Evolutionary conservation across 2,113 vertebrate genomes (phyloP), one percentile per base, ranked within the genome.

Genomic region (Syngnathus floridae): DNA sequence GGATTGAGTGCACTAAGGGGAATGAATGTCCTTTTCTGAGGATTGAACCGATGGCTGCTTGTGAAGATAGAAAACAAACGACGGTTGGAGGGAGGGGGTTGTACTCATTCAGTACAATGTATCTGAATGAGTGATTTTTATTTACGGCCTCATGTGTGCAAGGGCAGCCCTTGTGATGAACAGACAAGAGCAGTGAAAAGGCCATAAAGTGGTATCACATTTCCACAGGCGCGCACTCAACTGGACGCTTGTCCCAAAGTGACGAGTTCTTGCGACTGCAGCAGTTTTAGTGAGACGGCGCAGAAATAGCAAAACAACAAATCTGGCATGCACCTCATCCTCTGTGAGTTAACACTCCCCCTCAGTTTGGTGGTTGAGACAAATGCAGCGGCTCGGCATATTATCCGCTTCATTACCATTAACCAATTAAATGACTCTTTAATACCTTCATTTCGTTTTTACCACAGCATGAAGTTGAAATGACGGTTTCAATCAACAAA

Each of bases 121-220:
- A 62, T 46, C n/a, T 56, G 48, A 43, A 36, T 67, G 71, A 73
- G 31, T 35, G 46, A 75, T 61, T 43, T 74, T 59, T 63, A 11
- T 31, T 31, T 31, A 31, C 26, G 17, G 52, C 46, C 56, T 48
- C 64, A 14, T 38, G 7, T 58, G 56, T 21, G 37, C 19, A 11
- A 3, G 45, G 45, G 75, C 36, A 37, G 69, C 59, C 22, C 17
- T 60, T 60, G 41, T 72, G 80, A 76, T 40, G 48, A 65, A 64
- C 73, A 70, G 69, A 48, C 4, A 21, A 61, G 57, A 16, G 67
- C 66, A 70, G 55, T 77, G 57, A 65, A 73, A 71, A 79, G 60
- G 65, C 65, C 51, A 68, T 72, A 83, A 78, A 69, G 66, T 80
- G 62, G 43, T 76, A 71, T 82, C 71, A 74, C 62, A 54, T 70